phyloP scores from a whole-genome alignment of 2,113 vertebrate species.

The Tricholaema leucomelas region DNA sequence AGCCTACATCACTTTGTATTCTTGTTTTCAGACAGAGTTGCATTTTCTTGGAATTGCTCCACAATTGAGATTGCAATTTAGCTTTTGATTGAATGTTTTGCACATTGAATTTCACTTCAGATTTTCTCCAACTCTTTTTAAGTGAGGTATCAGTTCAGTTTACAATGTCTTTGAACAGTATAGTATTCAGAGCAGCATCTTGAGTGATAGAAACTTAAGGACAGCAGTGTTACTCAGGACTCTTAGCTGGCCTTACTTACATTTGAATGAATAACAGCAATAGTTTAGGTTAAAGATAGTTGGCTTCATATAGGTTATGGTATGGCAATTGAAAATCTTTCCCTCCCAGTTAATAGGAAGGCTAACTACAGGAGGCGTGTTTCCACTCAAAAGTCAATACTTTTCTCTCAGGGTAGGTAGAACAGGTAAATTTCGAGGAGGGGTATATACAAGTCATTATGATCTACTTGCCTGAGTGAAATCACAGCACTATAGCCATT shows the following conservation, averaged over 20 bases:
- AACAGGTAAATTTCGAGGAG: not conserved
- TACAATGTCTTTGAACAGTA: not conserved
- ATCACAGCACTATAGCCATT: not conserved
- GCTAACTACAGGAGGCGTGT: not conserved
- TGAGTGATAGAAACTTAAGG: not conserved
- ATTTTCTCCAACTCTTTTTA: slow-evolving; percentile 40
- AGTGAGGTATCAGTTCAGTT: not conserved
- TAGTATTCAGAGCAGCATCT: not conserved
- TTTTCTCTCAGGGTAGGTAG: not conserved
- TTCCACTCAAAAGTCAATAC: not conserved
- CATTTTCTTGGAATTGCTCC: slow-evolving; percentile 54
- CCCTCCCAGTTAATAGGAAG: not conserved
- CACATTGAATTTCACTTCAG: slow-evolving; percentile 54
- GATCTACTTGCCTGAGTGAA: not conserved
- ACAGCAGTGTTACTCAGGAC: not conserved
- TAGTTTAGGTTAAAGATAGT: not conserved
- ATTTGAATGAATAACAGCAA: not conserved
- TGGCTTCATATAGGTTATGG: not conserved
- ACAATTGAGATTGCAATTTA: slow-evolving; percentile 40
- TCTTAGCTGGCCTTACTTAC: not conserved
- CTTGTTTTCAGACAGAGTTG: slow-evolving; percentile 18
- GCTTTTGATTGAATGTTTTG: slow-evolving; percentile 54
- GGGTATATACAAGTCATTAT: not conserved
- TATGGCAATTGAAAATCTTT: not conserved
- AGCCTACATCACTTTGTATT: not conserved